phyloP scores from a whole-genome alignment of 1,140 invertebrate genomes.

The Apis mellifera region Amel_HAv3.1 CM009940.2:11774001-11774500 shows the following conservation, averaged over 20 bases:
- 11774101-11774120: neutral
- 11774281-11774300: neutral
- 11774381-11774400: no score
- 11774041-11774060: neutral
- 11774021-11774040: neutral
- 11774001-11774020: neutral
- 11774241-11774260: neutral
- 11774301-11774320: neutral
- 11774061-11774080: neutral
- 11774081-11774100: neutral
- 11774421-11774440: no score
- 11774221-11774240: neutral
- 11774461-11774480: neutral
- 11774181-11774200: neutral
- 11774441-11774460: neutral
- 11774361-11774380: no score
- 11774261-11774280: neutral
- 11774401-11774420: no score
- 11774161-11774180: neutral
- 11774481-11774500: no score
- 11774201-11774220: neutral
- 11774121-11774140: slow-evolving; percentile 10
- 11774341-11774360: no score
- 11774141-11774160: neutral
- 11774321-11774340: no score